Conservation (phyloP, 37 sponge, comb jelly and placozoan genomes). For the Aplysina aerophoba region DNA sequence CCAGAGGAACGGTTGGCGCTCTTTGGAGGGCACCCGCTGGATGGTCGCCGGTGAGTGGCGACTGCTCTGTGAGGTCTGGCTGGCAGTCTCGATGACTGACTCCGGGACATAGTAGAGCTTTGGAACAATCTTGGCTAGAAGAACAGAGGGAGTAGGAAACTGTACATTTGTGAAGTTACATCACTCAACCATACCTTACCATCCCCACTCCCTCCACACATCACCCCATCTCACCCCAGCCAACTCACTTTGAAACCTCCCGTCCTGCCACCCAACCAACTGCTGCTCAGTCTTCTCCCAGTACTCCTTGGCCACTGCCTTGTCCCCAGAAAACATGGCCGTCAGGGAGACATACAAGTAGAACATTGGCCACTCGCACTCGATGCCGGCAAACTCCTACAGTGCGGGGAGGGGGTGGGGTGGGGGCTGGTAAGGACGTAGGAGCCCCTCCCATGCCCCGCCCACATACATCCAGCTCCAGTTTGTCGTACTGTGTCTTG, state of each 20-base stretch:
- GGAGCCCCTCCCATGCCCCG: not conserved
- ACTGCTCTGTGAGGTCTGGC: not conserved
- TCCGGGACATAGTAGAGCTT: slow-evolving; percentile 73
- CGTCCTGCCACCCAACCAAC: not conserved
- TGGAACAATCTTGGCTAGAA: slow-evolving; percentile 50
- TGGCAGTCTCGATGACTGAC: slow-evolving; percentile 29
- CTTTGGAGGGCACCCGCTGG: not conserved
- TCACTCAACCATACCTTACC: not conserved
- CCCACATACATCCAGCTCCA: slow-evolving; percentile 54
- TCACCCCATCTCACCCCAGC: not conserved
- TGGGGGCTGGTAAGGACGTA: not conserved
- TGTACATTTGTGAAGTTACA: not conserved
- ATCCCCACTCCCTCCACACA: not conserved
- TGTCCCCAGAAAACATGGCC: slow-evolving; percentile 70
- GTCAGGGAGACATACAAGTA: slow-evolving; percentile 44
- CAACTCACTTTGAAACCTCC: too few relatives aligned
- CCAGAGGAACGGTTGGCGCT: slow-evolving; percentile 74
- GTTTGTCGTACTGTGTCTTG: slow-evolving; percentile 44
- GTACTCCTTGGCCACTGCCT: slow-evolving; percentile 51
- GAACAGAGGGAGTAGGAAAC: too few relatives aligned
- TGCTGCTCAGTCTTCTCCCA: slow-evolving; percentile 52
- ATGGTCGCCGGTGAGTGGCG: not conserved
- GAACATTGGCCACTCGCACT: slow-evolving; percentile 89
- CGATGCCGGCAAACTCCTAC: slow-evolving; percentile 79
- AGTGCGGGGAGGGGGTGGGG: not conserved